Conservation (phyloP, 2,888 invertebrate species). For the Frankliniella intonsa region DNA sequence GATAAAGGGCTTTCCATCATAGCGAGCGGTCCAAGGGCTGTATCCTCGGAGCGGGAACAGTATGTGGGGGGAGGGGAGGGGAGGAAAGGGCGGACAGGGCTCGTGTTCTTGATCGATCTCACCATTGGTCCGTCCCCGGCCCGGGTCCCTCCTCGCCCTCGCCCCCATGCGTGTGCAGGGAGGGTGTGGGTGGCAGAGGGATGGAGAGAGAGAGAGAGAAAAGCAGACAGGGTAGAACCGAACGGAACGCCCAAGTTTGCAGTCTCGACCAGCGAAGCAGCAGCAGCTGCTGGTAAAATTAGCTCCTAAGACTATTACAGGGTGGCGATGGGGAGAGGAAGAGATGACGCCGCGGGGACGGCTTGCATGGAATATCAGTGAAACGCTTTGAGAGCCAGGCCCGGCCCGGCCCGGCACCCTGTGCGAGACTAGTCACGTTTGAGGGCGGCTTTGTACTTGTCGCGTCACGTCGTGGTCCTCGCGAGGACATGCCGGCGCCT, state of each 20-base stretch:
- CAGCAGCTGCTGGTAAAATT: not conserved
- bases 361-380: too few species aligned
- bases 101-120: constrained; percentile 13
- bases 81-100: not conserved
- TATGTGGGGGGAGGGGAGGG: not conserved
- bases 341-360: too few species aligned
- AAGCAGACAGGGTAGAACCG: not conserved
- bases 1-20: constrained; percentile 26
- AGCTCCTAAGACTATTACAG: not conserved
- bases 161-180: not conserved
- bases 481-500: not conserved
- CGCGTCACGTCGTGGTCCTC: too few species aligned
- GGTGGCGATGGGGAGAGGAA: too few species aligned
- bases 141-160: not conserved
- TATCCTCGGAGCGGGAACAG: constrained; percentile 19
- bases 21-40: not conserved
- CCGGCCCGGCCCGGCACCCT: too few species aligned
- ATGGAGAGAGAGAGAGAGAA: not conserved
- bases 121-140: constrained; percentile 15
- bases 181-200: not conserved
- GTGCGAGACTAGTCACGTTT: too few species aligned
- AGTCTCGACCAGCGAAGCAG: not conserved
- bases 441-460: too few species aligned
- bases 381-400: too few species aligned
- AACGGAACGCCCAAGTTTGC: not conserved